phyloP scores from a whole-genome alignment of 2,888 invertebrate genomes.

The Incurvaria masculella region DNA sequence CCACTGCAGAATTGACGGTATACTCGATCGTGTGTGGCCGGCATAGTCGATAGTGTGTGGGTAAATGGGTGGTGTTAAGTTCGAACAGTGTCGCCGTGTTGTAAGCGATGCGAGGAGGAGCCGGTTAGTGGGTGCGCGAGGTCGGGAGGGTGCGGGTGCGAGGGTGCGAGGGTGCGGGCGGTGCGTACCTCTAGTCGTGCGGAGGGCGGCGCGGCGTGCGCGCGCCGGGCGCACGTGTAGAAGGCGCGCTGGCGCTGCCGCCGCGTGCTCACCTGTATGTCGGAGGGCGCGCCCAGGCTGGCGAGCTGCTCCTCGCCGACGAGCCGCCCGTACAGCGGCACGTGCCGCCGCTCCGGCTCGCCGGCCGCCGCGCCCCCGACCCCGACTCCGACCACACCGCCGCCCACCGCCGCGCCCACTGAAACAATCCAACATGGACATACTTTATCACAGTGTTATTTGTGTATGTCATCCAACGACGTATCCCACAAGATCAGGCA shows the following conservation, averaged over 20 bases:
- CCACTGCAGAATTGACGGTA: too few species aligned
- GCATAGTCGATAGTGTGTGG: too few species aligned
- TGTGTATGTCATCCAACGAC: neutral
- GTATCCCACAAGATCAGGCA: neutral
- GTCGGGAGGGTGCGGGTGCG: conserved; percentile 17
- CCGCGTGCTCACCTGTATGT: conserved; percentile 60
- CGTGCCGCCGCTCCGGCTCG: conserved; percentile 63
- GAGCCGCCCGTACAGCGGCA: conserved; percentile 85
- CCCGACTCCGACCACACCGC: conserved; percentile 40
- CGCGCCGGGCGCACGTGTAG: conserved; percentile 31
- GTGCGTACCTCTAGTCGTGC: conserved; percentile 1
- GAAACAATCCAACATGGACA: conserved; percentile 22
- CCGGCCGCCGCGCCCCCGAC: conserved; percentile 45
- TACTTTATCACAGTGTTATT: neutral
- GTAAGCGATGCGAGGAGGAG: too few species aligned
- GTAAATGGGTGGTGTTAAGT: too few species aligned
- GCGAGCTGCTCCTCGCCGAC: conserved; percentile 86
- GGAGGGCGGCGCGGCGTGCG: neutral
- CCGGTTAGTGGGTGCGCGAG: too few species aligned
- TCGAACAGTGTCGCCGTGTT: too few species aligned
- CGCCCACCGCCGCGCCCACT: conserved; percentile 29
- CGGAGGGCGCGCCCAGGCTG: conserved; percentile 60
- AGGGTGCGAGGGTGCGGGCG: conserved; percentile 28
- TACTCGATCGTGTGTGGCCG: too few species aligned
- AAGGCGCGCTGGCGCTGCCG: conserved; percentile 54